phyloP scores from a whole-genome alignment of 2,113 vertebrate species.

The Morone saxatilis region DNA sequence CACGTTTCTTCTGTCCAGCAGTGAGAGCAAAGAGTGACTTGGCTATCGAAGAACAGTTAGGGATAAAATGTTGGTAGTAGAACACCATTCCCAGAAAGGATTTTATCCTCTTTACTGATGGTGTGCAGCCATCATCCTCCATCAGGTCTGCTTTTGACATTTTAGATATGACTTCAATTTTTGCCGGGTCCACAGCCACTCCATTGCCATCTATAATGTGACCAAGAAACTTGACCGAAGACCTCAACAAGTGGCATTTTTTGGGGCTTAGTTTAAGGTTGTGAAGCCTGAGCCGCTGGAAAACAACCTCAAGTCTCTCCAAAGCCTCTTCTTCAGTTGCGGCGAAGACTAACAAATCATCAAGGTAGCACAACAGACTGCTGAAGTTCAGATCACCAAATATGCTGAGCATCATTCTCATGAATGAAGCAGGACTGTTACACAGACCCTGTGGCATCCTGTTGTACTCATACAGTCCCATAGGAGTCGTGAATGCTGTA shows the following conservation, averaged over 20 bases:
- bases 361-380: conserved; percentile 20
- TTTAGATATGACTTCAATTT: background rate
- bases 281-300: background rate
- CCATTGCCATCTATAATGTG: conserved; percentile 3
- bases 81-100: conserved; percentile 13
- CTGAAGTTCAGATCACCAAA: conserved; percentile 27
- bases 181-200: background rate
- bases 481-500: background rate
- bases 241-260: conserved; percentile 14
- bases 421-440: conserved; percentile 6
- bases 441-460: conserved; percentile 5
- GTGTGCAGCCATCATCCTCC: background rate
- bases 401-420: conserved; percentile 17
- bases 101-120: conserved; percentile 2
- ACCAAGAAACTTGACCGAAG: conserved; percentile 7
- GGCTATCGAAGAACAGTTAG: background rate
- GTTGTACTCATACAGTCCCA: background rate
- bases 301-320: background rate
- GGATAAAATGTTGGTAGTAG: conserved; percentile 30
- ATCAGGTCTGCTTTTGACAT: background rate
- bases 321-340: conserved; percentile 6
- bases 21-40: conserved; percentile 10
- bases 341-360: conserved; percentile 1
- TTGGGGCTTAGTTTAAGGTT: conserved; percentile 27
- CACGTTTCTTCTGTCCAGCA: conserved; percentile 1